phyloP scores from a whole-genome alignment of 1,140 invertebrate species.

The Eurosta solidaginis region DNA sequence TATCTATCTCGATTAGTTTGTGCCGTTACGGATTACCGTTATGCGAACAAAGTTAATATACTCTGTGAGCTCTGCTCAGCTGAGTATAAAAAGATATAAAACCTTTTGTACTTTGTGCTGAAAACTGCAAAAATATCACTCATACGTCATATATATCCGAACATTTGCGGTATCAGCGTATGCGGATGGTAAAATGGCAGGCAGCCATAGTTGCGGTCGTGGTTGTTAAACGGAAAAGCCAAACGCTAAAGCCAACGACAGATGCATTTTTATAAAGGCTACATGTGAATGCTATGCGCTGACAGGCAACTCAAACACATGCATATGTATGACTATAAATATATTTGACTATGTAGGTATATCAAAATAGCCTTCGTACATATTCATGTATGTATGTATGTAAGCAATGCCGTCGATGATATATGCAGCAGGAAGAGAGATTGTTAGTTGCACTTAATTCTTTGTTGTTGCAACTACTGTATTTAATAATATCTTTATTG shows the following conservation, averaged over 20 bases:
- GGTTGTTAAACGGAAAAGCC: background rate
- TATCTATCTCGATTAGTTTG: no score
- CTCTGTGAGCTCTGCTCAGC: no score
- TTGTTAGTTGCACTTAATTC: conserved; percentile 2
- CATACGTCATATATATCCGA: background rate
- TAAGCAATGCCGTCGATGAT: background rate
- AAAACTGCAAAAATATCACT: conserved; percentile 15
- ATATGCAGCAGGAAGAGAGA: background rate
- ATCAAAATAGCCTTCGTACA: background rate
- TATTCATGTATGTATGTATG: background rate
- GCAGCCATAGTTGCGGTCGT: conserved; percentile 13
- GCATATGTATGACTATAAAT: background rate
- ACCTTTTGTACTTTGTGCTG: background rate
- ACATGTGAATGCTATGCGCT: background rate
- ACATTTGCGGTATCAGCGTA: conserved; percentile 14
- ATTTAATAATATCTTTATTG: background rate
- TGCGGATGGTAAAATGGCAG: conserved; percentile 9
- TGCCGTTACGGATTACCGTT: no score
- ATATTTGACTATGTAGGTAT: background rate
- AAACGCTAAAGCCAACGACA: background rate
- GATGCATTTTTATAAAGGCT: conserved; percentile 5
- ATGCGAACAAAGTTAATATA: no score
- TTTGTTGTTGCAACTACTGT: background rate
- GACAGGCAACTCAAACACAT: no score
- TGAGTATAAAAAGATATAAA: no score